phyloP scores from a whole-genome alignment of 1,140 invertebrate species.

The Philotrypesis tridentata region DNA sequence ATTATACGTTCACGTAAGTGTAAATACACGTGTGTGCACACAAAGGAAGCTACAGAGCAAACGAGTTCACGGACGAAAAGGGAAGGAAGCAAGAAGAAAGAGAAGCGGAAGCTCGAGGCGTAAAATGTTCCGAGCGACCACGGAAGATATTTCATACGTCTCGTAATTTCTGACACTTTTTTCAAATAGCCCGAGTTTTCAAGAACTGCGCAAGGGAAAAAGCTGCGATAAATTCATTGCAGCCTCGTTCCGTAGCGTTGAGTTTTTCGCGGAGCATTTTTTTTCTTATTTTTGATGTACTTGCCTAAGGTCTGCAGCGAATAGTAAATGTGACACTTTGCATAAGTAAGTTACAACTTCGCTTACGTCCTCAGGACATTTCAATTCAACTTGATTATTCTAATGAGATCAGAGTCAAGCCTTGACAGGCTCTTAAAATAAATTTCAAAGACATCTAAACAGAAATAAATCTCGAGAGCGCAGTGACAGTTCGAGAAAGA shows the following conservation, averaged over 20 bases:
- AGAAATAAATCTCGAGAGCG: background rate
- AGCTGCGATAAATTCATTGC: conserved; percentile 4
- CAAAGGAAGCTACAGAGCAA: conserved; percentile 23
- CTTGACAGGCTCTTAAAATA: background rate
- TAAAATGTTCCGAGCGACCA: conserved; percentile 33
- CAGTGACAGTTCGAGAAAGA: background rate
- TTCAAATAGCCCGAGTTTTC: conserved; percentile 28
- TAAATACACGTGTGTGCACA: background rate
- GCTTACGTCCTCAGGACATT: background rate
- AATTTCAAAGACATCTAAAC: conserved; percentile 1
- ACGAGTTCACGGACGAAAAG: conserved; percentile 12
- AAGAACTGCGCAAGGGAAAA: background rate
- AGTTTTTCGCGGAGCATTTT: background rate
- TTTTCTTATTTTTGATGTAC: background rate
- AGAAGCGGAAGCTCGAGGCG: conserved; percentile 36
- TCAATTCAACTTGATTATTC: background rate
- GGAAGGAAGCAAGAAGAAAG: conserved; percentile 38
- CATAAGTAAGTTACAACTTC: background rate
- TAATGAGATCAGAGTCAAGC: background rate
- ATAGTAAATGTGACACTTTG: background rate
- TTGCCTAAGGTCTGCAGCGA: background rate
- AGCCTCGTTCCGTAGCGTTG: background rate
- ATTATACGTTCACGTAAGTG: background rate
- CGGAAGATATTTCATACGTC: conserved; percentile 40
- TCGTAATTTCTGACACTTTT: conserved; percentile 46